These are phyloP conservation scores for Cheilosia vulpina DNA, from an alignment of 2,888 invertebrate species.

Conservation along the genomic window DNA sequence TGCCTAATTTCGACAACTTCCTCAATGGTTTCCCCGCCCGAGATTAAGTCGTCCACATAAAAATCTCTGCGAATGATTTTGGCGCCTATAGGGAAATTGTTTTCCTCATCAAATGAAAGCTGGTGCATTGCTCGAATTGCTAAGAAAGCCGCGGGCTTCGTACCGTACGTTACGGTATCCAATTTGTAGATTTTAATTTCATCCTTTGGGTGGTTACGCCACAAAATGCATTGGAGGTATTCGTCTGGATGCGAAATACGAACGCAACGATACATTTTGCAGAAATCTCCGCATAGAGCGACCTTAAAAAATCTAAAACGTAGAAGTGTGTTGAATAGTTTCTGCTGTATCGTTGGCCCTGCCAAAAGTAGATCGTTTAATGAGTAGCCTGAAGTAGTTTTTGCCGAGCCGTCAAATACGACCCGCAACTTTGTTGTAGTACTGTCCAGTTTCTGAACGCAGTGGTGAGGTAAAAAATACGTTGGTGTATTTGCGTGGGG, in stretches of 20 bases:
- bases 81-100: no score
- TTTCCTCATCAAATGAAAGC: no score
- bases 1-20: constrained; percentile 51
- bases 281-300: constrained; percentile 56
- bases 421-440: no score
- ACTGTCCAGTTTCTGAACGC: no score
- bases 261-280: constrained; percentile 73
- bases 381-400: constrained; percentile 42
- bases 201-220: constrained; percentile 28
- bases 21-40: constrained; percentile 53
- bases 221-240: no score
- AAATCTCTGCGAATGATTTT: no score
- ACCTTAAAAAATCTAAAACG: constrained; percentile 49
- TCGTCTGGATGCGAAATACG: constrained; percentile 52
- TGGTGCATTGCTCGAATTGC: no score
- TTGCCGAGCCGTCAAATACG: no score
- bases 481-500: no score
- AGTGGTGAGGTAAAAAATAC: no score
- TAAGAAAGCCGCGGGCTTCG: no score
- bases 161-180: no score
- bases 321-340: constrained; percentile 24
- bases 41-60: constrained; percentile 66
- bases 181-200: neutral
- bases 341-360: constrained; percentile 25
- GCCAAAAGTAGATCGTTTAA: constrained; percentile 32